Evolutionary conservation across 2,888 invertebrate species (phyloP), one percentile per base, ranked within the genome.

Genomic region (Agrotis ipsilon): DNA sequence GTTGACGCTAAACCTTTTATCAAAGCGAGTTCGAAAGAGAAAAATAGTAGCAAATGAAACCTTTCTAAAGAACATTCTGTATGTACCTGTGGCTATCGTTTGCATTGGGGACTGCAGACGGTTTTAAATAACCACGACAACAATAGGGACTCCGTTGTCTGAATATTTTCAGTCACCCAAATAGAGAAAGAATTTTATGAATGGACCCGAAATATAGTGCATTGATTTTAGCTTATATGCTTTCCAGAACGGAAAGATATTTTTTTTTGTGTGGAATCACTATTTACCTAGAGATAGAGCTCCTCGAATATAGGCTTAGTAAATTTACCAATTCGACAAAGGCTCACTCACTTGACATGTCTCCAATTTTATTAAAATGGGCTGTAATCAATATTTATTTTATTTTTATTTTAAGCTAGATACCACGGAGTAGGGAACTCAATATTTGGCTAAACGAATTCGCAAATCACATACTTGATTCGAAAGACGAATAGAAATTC

Each of bases 31-130:
- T 62, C 49, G 7, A 24, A 73, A 55, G 19, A 48, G 32, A 45
- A 68, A 66, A 59, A 49, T 61, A 27, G 60, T 21, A 9, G 19
- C 57, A 39, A 57, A 18, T 32, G n/a, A 58, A 61, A 68, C 32
- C 55, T 61, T 74, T 62, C 39, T 68, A 75, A 32, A 67, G 57
- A 68, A 68, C 32, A 24, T 46, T 58, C 1, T 21, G 39, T 75
- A 21, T 68, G n/a, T 32, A 57, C 57, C 57, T 19, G 13, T 48
- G 49, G 52, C 75, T 49, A 48, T 68, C 51, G 48, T 11, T 18
- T 52, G 43, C 46, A 52, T 45, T 32, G 43, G n/a, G 5, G 14
- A 52, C 27, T 45, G 58, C 48, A 43, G 43, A 16, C 27, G 14
- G 32, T 32, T 62, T 58, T 24, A 58, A 62, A 75, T 75, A 68